Evolutionary conservation across 2,888 invertebrate species (phyloP), one percentile per base, ranked within the genome.

Genomic region (Epistrophe grossulariae): DNA sequence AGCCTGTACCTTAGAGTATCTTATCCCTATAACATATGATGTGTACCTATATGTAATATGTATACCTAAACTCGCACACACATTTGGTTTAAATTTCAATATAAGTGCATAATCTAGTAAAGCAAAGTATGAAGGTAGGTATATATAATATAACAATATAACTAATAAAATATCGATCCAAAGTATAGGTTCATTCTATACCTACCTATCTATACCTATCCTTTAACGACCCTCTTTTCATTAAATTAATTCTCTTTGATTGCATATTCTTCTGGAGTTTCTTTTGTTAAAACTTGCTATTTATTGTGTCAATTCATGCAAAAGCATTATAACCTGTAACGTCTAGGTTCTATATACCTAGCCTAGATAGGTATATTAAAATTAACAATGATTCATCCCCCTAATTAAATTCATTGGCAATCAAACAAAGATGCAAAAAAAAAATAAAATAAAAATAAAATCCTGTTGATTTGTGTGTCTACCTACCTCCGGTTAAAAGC

Each of bases 261-360:
- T 76, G 80, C 50, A 35, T 66, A 62, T 43, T 77, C 66, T 57
- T 24, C 24, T 72, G 24, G 13, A 60, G 40, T 50, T 66, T 66
- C 64, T 73, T 82, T 78, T 66, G 82, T 78, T 62, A 50, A 73
- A 59, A 15, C 7, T 28, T 19, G 11, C 80, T 71, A 72, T 84
- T 84, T 81, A 84, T 81, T 77, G 77, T 77, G 84, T 84, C 84
- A 84, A 84, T 81, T 72, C 80, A 81, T 81, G 84, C 84, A 72
- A 62, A 62, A 77, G 66, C 60, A 73, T 35, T 60, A 24, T n/a
- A 72, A 80, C 80, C 66, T 77, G 80, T 77, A 80, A 72, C 72
- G 48, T 77, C 77, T 84, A 62, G 62, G 62, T 24, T 24, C 40
- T 24, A 15, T 55, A n/a, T n/a, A n/a, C n/a, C n/a, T n/a, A n/a